Evolutionary conservation across 1,140 invertebrate species (phyloP).

Genomic region (Pachypeltis micranthus): DNA sequence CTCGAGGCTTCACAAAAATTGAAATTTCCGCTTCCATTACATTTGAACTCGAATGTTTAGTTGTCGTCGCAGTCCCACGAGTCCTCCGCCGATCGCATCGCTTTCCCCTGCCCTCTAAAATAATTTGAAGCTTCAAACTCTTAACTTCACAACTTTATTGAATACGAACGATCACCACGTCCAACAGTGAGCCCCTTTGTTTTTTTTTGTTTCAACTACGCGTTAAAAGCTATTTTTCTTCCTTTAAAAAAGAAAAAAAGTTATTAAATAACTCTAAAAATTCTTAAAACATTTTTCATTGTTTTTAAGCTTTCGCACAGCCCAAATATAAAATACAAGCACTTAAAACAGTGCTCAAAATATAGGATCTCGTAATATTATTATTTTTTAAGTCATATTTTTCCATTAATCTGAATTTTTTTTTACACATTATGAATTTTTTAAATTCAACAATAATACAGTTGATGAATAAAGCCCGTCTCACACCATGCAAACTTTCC

Average conservation of each 20-base stretch:
- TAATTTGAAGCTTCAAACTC: too few species aligned
- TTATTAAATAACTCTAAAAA: slow-evolving; percentile 21
- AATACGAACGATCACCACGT: slow-evolving; percentile 20
- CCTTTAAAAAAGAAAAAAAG: too few species aligned
- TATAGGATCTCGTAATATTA: slow-evolving; percentile 27
- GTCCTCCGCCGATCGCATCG: too few species aligned
- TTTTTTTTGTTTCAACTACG: slow-evolving; percentile 21
- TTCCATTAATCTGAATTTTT: slow-evolving; percentile 13
- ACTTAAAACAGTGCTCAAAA: slow-evolving; percentile 33
- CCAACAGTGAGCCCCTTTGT: slow-evolving; percentile 18
- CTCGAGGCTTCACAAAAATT: too few species aligned
- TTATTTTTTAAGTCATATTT: slow-evolving; percentile 7
- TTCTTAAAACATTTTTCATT: slow-evolving; percentile 25
- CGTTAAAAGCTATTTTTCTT: slow-evolving; percentile 26
- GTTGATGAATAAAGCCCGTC: slow-evolving; percentile 17
- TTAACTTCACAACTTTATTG: too few species aligned
- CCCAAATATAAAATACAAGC: slow-evolving; percentile 31
- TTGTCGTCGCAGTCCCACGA: too few species aligned
- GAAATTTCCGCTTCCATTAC: too few species aligned
- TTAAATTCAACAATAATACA: slow-evolving; percentile 26
- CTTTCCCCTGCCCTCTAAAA: too few species aligned
- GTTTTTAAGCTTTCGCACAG: slow-evolving; percentile 30
- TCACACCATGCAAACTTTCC: neutral
- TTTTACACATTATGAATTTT: slow-evolving; percentile 23
- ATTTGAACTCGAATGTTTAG: too few species aligned